Evolutionary conservation across 2,888 invertebrate species (phyloP), one percentile per base, ranked within the genome.

Genomic region (Cosmorhoe ocellata): DNA sequence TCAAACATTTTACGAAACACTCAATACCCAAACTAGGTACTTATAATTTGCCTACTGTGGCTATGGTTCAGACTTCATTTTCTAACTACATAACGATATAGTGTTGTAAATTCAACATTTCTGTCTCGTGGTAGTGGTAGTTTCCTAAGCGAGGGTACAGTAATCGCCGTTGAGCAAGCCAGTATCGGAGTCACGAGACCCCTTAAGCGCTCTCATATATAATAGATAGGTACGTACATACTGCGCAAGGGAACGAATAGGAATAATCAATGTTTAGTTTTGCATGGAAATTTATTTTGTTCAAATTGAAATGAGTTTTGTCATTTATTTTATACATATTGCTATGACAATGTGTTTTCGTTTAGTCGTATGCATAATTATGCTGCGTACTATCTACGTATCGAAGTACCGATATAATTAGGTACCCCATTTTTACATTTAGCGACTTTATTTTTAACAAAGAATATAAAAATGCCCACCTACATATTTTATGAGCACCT

Each of bases 371-470:
- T n/a, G n/a, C n/a, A n/a, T n/a, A n/a, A n/a, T n/a, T n/a, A n/a
- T n/a, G n/a, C n/a, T n/a, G n/a, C n/a, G n/a, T n/a, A n/a, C n/a
- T n/a, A n/a, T n/a, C n/a, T n/a, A n/a, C n/a, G n/a, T n/a, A n/a
- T n/a, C n/a, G n/a, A n/a, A n/a, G n/a, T n/a, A n/a, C n/a, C n/a
- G n/a, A n/a, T n/a, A n/a, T n/a, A n/a, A n/a, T n/a, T n/a, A n/a
- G n/a, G n/a, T n/a, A n/a, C n/a, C n/a, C n/a, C n/a, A n/a, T n/a
- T 14, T 30, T 30, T 12, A 32, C 24, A 7, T 24, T 24, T 24
- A 3, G 24, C 24, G 24, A 24, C 24, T 7, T 24, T 45, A 59
- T 56, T 63, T 63, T 67, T 63, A 60, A 69, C 54, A 18, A 31
- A 8, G 30, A 30, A 9, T 28, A 40, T 10, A 30, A 14, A 11